Evolutionary conservation across 23 tunicate species (phyloP).

Genomic region (Corella eumyota): DNA sequence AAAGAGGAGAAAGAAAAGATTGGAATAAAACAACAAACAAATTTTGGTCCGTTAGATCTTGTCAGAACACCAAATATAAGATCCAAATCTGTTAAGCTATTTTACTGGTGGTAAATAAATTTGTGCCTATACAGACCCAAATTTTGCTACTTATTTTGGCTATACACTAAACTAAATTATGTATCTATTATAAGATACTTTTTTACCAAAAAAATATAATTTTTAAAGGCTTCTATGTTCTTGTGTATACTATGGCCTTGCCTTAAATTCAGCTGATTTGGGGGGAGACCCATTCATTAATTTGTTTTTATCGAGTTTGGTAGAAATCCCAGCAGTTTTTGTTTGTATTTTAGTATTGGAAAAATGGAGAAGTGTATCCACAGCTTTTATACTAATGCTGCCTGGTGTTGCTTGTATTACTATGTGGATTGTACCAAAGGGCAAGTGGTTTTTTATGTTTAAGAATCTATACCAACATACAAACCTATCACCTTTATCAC

Average conservation of each 20-base stretch:
- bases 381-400: slow-evolving; percentile 12
- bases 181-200: too few relatives aligned
- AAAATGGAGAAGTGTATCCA: slow-evolving; percentile 45
- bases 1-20: too few relatives aligned
- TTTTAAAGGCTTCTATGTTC: slow-evolving; percentile 80
- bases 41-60: slow-evolving; percentile 35
- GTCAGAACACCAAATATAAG: slow-evolving; percentile 64
- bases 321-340: slow-evolving; percentile 66
- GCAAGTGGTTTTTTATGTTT: slow-evolving; percentile 11
- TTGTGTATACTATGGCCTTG: slow-evolving; percentile 87
- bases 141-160: too few relatives aligned
- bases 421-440: slow-evolving; percentile 48
- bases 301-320: slow-evolving; percentile 53
- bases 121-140: too few relatives aligned
- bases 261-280: slow-evolving; percentile 80
- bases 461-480: too few relatives aligned
- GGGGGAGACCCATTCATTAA: slow-evolving; percentile 86
- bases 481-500: too few relatives aligned
- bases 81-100: slow-evolving; percentile 39
- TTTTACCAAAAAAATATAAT: too few relatives aligned
- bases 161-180: too few relatives aligned
- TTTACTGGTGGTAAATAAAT: slow-evolving; percentile 75
- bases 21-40: too few relatives aligned
- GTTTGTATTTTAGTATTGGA: slow-evolving; percentile 36
- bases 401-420: slow-evolving; percentile 58